phyloP scores from a whole-genome alignment of 2,888 invertebrate species.

The Nemoura dubitans region DNA sequence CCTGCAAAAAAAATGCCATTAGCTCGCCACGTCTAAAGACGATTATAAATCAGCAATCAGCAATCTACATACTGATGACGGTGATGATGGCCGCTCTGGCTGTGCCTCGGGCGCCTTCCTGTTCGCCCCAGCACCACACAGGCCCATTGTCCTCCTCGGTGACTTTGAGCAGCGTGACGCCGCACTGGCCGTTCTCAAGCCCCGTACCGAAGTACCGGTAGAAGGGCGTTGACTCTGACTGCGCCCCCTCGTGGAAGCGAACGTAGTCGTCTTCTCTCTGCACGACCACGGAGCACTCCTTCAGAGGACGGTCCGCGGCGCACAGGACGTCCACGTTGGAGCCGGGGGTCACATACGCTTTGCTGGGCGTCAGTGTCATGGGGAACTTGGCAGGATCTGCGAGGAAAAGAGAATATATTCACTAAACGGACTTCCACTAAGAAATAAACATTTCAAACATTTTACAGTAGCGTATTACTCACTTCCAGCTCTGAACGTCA shows the following conservation, averaged over 20 bases:
- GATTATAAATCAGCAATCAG: not conserved
- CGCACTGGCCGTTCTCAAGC: constrained; percentile 10
- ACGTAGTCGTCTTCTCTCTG: not conserved
- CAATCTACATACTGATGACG: constrained; percentile 9
- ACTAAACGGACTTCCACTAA: not conserved
- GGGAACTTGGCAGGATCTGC: not conserved
- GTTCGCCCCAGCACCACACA: constrained; percentile 15
- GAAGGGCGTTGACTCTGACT: not conserved
- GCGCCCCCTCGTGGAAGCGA: not conserved
- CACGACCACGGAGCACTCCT: not conserved
- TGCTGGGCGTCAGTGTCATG: not conserved
- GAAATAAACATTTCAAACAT: not conserved
- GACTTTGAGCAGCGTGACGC: constrained; percentile 1
- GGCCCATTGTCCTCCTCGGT: constrained; percentile 22
- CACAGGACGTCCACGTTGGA: not conserved
- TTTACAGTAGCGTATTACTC: not conserved
- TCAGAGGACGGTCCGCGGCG: not conserved
- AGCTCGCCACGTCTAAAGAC: too few species aligned
- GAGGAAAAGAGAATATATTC: not conserved
- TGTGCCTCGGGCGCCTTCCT: not conserved
- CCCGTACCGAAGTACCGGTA: constrained; percentile 20
- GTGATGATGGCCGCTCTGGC: not conserved
- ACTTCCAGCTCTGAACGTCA: constrained; percentile 21
- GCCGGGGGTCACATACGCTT: not conserved
- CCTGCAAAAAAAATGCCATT: not conserved